Base-by-base conservation (phyloP, 1,140 invertebrate genomes). In the Colletes latitarsis region DNA sequence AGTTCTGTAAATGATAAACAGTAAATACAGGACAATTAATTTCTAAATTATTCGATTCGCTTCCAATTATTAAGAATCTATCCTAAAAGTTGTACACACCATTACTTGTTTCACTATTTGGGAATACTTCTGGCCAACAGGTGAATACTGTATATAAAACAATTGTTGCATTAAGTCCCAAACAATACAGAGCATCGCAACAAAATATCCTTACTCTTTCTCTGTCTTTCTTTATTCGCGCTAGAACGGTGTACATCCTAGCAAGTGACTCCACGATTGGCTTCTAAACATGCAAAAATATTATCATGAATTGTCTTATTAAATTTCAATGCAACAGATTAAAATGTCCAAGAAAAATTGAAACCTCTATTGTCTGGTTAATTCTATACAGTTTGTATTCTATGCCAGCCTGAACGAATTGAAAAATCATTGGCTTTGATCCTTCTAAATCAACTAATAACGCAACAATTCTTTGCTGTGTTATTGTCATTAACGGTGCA, bases 51-150 rank as follows among this genome's bases (percentile, higher is more conserved):
- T 72, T 60, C 5, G 4, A 70, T 49, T 46, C 5, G n/a, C 4
- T 19, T 21, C n/a, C n/a, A 60, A 57, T 77, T 19, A 30, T 14
- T 15, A 4, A 39, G 10, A 15, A 46, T 63, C 2, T n/a, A 73
- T n/a, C 6, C 30, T 62, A 30, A 14, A 10, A 8, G 19, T 2
- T 14, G n/a, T 80, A 83, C 49, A 0, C 84, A 92, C 90, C 86
- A 70, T 78, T 79, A 14, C 72, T 81, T 14, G 82, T 52, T 30
- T 88, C 82, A 70, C 86, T 85, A 58, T 83, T 88, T 3, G 92
- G 92, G 39, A 94, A 81, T 58, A 93, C 82, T 89, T 93, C 92
- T 46, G 92, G 86, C 93, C 93, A 93, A 63, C 81, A 88, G 41
- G 80, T 87, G 0, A 93, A 69, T 58, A 89, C 84, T 3, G 77